These are phyloP conservation scores for Thaumetopoea pityocampa DNA, from an alignment of 1,140 invertebrate genomes.

Conservation along the genomic window DNA sequence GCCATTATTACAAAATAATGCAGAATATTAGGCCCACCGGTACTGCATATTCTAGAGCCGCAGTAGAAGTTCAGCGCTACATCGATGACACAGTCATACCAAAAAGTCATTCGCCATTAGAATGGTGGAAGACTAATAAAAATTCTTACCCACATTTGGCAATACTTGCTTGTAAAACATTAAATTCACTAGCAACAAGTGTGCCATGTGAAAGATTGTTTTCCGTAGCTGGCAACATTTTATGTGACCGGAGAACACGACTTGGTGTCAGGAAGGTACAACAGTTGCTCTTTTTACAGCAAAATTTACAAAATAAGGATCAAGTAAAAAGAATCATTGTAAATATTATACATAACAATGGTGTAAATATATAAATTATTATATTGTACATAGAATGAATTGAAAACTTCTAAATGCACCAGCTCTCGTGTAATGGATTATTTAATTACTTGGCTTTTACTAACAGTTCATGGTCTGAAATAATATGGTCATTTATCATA, in stretches of 20 bases:
- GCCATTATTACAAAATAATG: constrained; percentile 4
- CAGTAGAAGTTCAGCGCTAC: constrained; percentile 3
- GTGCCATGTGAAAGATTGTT: constrained; percentile 18
- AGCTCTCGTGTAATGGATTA: too few relatives aligned
- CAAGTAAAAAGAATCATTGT: background rate
- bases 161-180: constrained; percentile 3
- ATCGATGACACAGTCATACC: background rate
- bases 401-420: too few relatives aligned
- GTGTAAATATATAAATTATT: too few relatives aligned
- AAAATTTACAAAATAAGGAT: constrained; percentile 2
- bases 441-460: too few relatives aligned
- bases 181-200: constrained; percentile 15
- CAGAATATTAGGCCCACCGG: constrained; percentile 1
- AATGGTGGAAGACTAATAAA: constrained; percentile 1
- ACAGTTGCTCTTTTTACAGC: constrained; percentile 5
- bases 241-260: constrained; percentile 13
- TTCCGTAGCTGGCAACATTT: constrained; percentile 14
- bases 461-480: too few relatives aligned
- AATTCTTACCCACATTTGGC: constrained; percentile 2
- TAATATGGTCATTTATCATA: too few relatives aligned
- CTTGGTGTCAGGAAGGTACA: constrained; percentile 15
- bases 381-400: too few relatives aligned
- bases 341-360: background rate
- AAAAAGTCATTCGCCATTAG: background rate
- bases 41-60: constrained; percentile 1